Base-by-base conservation (phyloP, 53 echinoderm and acorn worm genomes). In the Crossaster papposus region DNA sequence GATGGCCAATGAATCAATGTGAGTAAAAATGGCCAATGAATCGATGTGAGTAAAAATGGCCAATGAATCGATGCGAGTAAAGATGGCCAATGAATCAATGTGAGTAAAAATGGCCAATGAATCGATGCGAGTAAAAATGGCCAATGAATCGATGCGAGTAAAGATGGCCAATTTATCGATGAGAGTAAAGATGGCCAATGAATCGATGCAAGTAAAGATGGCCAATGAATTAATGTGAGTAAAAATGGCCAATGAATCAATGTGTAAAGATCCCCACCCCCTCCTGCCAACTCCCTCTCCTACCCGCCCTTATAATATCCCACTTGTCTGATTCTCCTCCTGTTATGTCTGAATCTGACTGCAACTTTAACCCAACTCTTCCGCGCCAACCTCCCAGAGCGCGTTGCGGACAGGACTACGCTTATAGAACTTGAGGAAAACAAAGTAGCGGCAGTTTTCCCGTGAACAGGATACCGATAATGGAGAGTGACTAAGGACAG, bases 321-420 rank as follows among this genome's bases (percentile, higher is more conserved):
- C 70, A 83, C 32, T 11, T 54, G 87, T 76, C 75, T 87, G 77
- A 76, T 24, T 74, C 55, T 26, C 15, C 58, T 58, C 77, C 62
- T 87, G 76, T 87, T 87, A 29, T 87, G 76, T 58, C 87, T 75
- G 70, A 50, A 30, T 70, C 26, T 31, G 28, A 24, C 65, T 14
- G 55, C 51, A 26, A 26, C 35, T 33, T 75, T 87, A 87, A 87
- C 75, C 35, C 37, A 75, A 36, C 14, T 17, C 87, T 75, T 87
- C 87, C 87, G 75, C 51, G 36, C 22, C 0, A 58, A 12, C n/a
- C 10, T 2, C 17, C 74, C 34, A 13, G 78, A 51, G 51, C 5
- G 50, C 26, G 50, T 6, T 14, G 36, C 44, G 44, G 77, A 26
- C 1, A 14, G 4, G 38, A 70, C 70, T 20, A 70, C 33, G 74